A percentile compares a stretch with the other conserved stretches of the same genome.
These are phyloP conservation scores for Sander vitreus DNA, from an alignment of 2,113 vertebrate genomes.

Conservation along the genomic window DNA sequence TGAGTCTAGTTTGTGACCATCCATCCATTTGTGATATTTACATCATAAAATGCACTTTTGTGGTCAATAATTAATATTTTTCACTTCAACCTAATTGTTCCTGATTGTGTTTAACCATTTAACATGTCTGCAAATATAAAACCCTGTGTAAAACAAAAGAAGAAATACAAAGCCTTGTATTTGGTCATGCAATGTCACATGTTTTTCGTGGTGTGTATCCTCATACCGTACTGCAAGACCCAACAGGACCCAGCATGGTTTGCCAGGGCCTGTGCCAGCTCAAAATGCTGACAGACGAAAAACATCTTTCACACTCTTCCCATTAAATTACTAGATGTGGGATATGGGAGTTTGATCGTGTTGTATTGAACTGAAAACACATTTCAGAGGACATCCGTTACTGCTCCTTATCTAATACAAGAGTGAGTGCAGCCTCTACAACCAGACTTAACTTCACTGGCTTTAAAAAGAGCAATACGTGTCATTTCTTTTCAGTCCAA, in stretches of 20 bases:
- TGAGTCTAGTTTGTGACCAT: neutral
- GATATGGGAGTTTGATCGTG: neutral
- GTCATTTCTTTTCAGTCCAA: neutral
- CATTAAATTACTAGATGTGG: neutral
- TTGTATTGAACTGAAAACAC: neutral
- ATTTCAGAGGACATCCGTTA: neutral
- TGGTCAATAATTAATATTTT: neutral
- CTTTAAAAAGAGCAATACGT: slow-evolving; percentile 4
- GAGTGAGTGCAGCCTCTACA: neutral
- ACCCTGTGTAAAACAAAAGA: neutral
- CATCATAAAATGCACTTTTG: neutral
- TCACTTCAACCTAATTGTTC: neutral
- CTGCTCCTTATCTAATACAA: neutral
- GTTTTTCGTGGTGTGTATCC: neutral
- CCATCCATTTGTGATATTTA: neutral
- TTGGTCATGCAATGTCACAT: neutral
- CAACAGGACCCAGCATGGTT: neutral
- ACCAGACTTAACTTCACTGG: neutral
- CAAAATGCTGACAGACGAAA: neutral
- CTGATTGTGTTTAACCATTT: neutral
- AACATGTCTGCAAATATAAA: neutral
- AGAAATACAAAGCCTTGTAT: neutral
- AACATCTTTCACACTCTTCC: neutral
- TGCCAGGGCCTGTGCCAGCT: neutral
- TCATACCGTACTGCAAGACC: neutral